Base-by-base conservation (phyloP, 92 coral and sea anemone genomes). In the Anthopleura xanthogrammica region DNA sequence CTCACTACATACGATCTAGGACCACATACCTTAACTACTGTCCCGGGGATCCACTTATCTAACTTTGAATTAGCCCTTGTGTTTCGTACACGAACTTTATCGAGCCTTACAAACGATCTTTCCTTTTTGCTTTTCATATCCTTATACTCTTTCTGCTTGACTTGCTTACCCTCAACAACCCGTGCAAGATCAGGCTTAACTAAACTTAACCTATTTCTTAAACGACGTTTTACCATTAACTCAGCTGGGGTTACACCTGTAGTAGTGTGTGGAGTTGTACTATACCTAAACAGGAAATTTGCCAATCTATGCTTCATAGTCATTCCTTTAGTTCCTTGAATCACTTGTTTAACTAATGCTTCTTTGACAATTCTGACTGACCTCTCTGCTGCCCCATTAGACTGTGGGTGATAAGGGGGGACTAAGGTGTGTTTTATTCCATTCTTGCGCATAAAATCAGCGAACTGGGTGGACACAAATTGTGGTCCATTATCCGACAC, bases 401-500 rank as follows among this genome's bases (percentile, higher is more conserved):
- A 83, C 43, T 50, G 39, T 3, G 87, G 87, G 79, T 87, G 87
- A 19, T 87, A 87, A 1, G 83, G 88, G 40, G 93, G 87, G 12
- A 87, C 86, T 52, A 85, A 79, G 20, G 83, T 89, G 52, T 84
- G 88, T 48, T 87, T 82, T 1, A 87, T 87, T 10, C 86, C 86
- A 87, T 82, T 87, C 54, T 54, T 82, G 68, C 46, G 16, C 83
- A 79, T 36, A 46, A 89, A 89, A 23, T 85, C 89, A 48, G 82
- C 79, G 79, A 83, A 88, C 60, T 88, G 66, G 39, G 8, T 52
- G n/a, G 88, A 82, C 12, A 22, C 60, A 80, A 88, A 84, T 43
- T 83, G 88, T 16, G 88, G 88, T 39, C 88, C 83, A 75, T 84
- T 88, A 52, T 81, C 86, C 12, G 88, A 66, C 16, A 91, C 92